Evolutionary conservation across 2,113 vertebrate genomes (phyloP).

Genomic region (Conger conger): DNA sequence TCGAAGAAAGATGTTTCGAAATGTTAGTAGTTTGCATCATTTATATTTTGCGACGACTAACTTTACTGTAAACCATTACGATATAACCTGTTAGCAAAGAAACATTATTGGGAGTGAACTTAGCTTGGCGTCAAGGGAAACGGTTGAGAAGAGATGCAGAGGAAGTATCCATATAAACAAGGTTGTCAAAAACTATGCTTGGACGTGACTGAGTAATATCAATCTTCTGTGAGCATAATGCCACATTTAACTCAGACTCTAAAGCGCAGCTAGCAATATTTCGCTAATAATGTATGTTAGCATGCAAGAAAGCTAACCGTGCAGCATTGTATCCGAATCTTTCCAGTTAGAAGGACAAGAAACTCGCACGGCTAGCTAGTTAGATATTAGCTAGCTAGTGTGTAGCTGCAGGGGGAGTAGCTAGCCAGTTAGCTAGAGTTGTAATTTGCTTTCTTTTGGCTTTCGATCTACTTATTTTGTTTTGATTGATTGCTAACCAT

Average conservation of each 20-base stretch:
- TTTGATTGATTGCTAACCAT: conserved; percentile 3
- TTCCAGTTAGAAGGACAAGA: background rate
- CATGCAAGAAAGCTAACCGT: background rate
- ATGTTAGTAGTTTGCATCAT: background rate
- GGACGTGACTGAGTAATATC: background rate
- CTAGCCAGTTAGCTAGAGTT: background rate
- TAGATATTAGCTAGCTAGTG: background rate
- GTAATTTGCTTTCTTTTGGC: background rate
- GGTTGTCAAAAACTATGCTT: background rate
- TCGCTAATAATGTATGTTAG: background rate
- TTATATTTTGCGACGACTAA: background rate
- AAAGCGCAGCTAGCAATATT: background rate
- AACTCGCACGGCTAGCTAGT: background rate
- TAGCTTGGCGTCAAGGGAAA: background rate
- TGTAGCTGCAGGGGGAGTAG: background rate
- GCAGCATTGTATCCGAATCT: background rate
- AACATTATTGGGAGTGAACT: background rate
- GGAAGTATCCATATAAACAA: conserved; percentile 3
- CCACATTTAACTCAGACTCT: background rate
- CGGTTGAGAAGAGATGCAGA: conserved; percentile 3
- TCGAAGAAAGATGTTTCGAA: background rate
- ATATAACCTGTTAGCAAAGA: background rate
- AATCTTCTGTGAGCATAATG: background rate
- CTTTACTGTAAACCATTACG: background rate
- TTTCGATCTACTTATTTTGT: background rate